Evolutionary conservation across 2,888 invertebrate genomes (phyloP), one percentile per base, ranked within the genome.

Genomic region (Cryptus viduatorius): DNA sequence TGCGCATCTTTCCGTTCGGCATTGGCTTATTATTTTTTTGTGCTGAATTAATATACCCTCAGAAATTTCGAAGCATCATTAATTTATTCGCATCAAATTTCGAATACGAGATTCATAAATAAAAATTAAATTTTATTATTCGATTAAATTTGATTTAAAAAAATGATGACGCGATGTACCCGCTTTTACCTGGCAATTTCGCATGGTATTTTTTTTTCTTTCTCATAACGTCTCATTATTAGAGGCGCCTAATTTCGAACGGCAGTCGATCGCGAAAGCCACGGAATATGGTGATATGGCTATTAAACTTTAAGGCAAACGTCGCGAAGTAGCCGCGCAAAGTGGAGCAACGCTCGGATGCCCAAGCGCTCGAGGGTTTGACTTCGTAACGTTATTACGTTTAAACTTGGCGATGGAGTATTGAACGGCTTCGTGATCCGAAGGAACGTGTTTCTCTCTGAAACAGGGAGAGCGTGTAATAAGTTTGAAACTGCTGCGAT

Each of bases 341-440:
- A 53, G 48, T 12, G 42, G 44, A 65, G 19, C 77, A 73, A 73
- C 80, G 73, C 44, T 73, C 69, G 61, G 77, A 42, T 77, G 72
- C 50, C 31, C 72, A 77, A 84, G 77, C 72, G 80, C 80, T 84
- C 61, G 68, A 78, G 77, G 77, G 53, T 75, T 78, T 50, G 77
- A 84, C 81, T 84, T 84, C 56, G 73, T 81, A 81, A 84, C 81
- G 81, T 73, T 72, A 81, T 84, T 78, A 73, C 81, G 68, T 73
- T 73, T 64, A 81, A 84, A 84, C 84, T 84, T 78, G 80, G 73
- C 64, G 64, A 50, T 68, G 68, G 73, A 64, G 81, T 56, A 72
- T 64, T 53, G 78, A 78, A 72, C 42, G 61, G 68, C 84, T 78
- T 73, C 73, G 64, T 37, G 53, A 46, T 29, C 31, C 42, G 77